Conservation (phyloP, 2,797 vertebrate species). For the Falco concolor region DNA sequence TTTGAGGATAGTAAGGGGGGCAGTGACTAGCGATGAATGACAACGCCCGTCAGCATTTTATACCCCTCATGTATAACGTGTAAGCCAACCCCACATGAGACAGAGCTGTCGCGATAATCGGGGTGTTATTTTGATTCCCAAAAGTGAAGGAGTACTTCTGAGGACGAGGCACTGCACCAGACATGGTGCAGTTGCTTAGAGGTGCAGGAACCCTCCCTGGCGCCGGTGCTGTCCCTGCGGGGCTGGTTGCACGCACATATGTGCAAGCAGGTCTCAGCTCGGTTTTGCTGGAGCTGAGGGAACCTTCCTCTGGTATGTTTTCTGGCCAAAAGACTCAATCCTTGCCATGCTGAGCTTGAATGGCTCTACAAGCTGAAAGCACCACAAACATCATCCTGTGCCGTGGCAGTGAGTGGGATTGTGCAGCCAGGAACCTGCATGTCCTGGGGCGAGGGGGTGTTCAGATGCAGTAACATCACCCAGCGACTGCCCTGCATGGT, state of each 20-base stretch:
- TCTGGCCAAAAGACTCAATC: no score
- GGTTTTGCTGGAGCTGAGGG: not conserved
- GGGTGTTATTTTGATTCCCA: not conserved
- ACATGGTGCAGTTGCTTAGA: not conserved
- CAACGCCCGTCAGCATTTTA: not conserved
- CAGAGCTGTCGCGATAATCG: not conserved
- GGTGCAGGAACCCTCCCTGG: not conserved
- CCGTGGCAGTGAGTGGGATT: not conserved
- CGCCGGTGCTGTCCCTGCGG: rapidly evolving
- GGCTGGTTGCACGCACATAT: rapidly evolving
- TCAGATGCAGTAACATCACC: not conserved
- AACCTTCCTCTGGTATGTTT: not conserved
- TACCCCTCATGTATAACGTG: not conserved
- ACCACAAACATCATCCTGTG: not conserved
- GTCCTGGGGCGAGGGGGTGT: no score
- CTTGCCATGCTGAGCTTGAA: not conserved
- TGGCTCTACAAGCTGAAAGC: not conserved
- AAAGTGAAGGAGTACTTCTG: rapidly evolving
- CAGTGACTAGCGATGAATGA: not conserved
- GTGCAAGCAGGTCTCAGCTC: rapidly evolving
- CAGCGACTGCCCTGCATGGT: no score
- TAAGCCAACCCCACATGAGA: not conserved
- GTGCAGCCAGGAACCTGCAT: not conserved
- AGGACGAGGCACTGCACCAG: not conserved
- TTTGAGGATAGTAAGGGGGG: not conserved